Conservation (phyloP, 2,888 invertebrate species). For the Drosophila histrio region DNA sequence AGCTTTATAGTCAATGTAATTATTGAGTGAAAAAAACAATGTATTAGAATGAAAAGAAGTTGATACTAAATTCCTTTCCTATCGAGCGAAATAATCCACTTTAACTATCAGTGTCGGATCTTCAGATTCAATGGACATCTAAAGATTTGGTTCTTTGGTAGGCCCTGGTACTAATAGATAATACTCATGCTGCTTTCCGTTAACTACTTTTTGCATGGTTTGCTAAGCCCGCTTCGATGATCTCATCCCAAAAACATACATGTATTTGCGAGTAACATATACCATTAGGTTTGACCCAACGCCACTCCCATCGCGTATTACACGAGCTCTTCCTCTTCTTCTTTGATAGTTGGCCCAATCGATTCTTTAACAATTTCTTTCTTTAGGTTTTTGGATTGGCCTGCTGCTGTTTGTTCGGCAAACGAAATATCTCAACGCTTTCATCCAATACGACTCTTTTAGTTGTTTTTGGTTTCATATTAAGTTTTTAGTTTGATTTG, state of each 20-base stretch:
- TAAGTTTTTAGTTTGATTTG: conserved; percentile 35
- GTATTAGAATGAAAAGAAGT: no score
- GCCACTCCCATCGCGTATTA: conserved; percentile 35
- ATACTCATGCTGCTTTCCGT: background rate
- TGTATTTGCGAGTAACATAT: background rate
- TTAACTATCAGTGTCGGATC: no score
- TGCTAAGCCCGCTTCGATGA: conserved; percentile 33
- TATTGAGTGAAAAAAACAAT: no score
- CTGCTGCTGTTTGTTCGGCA: background rate
- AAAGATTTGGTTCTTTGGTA: background rate
- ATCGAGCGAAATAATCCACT: no score
- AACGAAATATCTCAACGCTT: conserved; percentile 15
- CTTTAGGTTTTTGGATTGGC: background rate
- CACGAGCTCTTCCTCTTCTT: background rate
- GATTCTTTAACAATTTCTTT: conserved; percentile 8
- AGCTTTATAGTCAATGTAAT: no score
- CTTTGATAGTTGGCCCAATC: background rate
- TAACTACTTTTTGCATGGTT: background rate
- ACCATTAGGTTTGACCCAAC: conserved; percentile 15
- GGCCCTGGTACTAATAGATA: no score
- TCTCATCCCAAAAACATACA: conserved; percentile 35
- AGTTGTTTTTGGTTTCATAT: conserved; percentile 5
- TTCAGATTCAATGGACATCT: no score
- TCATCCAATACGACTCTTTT: conserved; percentile 1
- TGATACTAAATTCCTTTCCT: no score